phyloP scores from a whole-genome alignment of 2,797 vertebrate genomes.

The Hippoglossus hippoglossus region DNA sequence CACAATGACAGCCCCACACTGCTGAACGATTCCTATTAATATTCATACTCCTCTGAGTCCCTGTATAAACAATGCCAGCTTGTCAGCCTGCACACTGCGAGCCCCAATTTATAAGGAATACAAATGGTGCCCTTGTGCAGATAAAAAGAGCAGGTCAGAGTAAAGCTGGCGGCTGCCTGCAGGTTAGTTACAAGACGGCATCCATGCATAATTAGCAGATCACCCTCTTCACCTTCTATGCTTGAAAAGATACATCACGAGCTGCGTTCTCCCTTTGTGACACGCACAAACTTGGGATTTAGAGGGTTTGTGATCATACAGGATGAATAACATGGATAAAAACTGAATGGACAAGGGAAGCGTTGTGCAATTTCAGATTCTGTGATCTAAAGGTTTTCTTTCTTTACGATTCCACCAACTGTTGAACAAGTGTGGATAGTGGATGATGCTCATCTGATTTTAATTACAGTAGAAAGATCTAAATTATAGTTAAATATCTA shows the following conservation, averaged over 20 bases:
- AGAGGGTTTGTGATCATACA: not conserved
- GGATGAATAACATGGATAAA: not conserved
- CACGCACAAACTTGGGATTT: constrained; percentile 12
- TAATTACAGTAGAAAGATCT: no score
- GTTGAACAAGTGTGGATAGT: no score
- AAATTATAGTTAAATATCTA: no score
- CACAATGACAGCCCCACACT: constrained; percentile 57
- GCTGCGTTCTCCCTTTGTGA: constrained; percentile 10
- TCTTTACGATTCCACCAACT: no score
- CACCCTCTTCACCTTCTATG: constrained; percentile 34
- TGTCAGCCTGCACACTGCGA: constrained; percentile 61
- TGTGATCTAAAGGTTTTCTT: no score
- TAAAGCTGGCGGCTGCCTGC: constrained; percentile 62
- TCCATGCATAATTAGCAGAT: constrained; percentile 63
- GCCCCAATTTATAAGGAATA: constrained; percentile 71
- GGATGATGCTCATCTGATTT: no score
- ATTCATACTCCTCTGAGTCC: constrained; percentile 71
- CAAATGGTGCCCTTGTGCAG: constrained; percentile 76
- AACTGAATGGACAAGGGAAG: not conserved
- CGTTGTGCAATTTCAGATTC: not conserved
- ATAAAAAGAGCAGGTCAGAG: constrained; percentile 69
- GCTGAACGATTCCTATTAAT: constrained; percentile 73
- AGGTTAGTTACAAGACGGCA: constrained; percentile 64
- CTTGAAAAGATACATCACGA: constrained; percentile 21
- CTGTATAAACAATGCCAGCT: constrained; percentile 72